Percentiles rank a stretch among this genome's conserved stretches.
phyloP scores from a whole-genome alignment of 2,797 vertebrate genomes.

The Luscinia luscinia region DNA sequence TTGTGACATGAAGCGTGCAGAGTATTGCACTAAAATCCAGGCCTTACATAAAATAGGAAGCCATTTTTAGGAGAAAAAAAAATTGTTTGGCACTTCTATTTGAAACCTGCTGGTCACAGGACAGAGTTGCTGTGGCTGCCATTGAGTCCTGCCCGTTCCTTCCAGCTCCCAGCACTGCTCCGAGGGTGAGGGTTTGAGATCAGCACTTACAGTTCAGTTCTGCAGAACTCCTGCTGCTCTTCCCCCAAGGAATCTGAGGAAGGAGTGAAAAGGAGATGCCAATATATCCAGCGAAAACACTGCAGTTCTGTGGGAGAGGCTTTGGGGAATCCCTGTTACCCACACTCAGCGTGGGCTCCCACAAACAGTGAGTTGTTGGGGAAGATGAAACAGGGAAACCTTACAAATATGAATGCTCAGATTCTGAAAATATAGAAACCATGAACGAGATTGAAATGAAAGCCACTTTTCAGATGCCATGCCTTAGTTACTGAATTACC shows the following conservation, averaged over 20 bases:
- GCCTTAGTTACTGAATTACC: no score
- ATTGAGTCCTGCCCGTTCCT: background rate
- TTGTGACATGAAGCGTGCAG: rapidly evolving
- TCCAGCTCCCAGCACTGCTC: rapidly evolving
- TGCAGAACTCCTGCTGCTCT: background rate
- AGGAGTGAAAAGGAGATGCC: background rate
- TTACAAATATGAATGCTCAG: no score
- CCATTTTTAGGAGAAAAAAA: background rate
- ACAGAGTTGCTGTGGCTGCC: background rate
- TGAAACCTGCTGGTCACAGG: background rate
- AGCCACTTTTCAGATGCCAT: no score
- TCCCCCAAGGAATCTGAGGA: background rate
- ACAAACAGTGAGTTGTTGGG: rapidly evolving
- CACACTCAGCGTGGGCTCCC: rapidly evolving
- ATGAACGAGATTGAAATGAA: no score
- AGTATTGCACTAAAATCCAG: background rate
- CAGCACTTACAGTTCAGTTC: background rate
- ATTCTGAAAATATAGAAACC: no score
- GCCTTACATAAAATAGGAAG: background rate
- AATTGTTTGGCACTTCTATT: background rate
- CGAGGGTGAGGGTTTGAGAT: rapidly evolving
- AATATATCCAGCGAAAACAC: background rate
- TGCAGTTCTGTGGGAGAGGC: rapidly evolving
- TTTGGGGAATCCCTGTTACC: rapidly evolving
- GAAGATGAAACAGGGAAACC: no score